A percentile compares a stretch with the other conserved stretches of the same genome.
Evolutionary conservation across 2,113 vertebrate species (phyloP).

Genomic region (Passer domesticus): DNA sequence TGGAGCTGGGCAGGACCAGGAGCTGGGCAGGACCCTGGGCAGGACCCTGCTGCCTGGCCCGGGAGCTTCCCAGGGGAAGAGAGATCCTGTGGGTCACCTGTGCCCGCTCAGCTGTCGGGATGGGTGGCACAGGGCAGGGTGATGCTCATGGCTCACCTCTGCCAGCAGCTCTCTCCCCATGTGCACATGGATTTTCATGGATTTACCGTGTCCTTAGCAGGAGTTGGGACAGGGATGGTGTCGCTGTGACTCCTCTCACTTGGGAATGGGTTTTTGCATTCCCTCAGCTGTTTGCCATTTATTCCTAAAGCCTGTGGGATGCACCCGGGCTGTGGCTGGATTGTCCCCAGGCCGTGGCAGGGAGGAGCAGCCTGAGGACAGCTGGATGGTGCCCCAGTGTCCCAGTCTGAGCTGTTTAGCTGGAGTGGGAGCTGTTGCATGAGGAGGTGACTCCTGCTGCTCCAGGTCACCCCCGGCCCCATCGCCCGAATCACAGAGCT

Average conservation of each 20-base stretch:
- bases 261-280: neutral
- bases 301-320: neutral
- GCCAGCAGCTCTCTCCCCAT: neutral
- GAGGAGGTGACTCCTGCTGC: neutral
- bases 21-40: neutral
- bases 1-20: neutral
- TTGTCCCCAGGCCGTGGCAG: neutral
- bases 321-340: neutral
- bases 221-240: neutral
- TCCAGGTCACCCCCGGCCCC: rapidly evolving
- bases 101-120: neutral
- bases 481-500: rapidly evolving
- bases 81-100: neutral
- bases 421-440: neutral
- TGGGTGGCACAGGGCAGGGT: neutral
- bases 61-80: neutral
- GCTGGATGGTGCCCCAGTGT: neutral
- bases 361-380: neutral
- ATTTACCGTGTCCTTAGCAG: neutral
- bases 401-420: rapidly evolving
- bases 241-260: neutral
- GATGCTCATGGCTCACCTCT: neutral
- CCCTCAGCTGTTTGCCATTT: neutral
- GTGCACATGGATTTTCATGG: neutral
- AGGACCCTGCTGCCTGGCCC: neutral